Evolutionary conservation across 1,140 invertebrate species (phyloP).

Genomic region (Drosophila azteca): DNA sequence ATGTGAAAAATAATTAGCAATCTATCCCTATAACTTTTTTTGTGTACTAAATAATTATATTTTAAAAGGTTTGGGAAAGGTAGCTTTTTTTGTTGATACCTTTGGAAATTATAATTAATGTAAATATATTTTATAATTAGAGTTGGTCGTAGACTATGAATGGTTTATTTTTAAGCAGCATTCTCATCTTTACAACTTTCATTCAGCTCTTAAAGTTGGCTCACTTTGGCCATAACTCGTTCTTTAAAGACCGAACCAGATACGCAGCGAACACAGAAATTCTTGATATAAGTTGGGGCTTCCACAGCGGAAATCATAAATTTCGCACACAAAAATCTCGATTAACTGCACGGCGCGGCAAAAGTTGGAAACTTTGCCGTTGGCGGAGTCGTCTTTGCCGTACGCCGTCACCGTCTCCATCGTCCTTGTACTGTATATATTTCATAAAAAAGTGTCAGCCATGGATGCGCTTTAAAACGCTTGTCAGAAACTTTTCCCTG

Average conservation of each 20-base stretch:
- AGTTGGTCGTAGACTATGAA: no score
- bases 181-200: no score
- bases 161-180: no score
- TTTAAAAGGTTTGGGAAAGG: no score
- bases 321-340: conserved; percentile 56
- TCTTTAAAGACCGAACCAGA: conserved; percentile 36
- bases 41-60: no score
- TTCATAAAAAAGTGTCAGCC: conserved; percentile 44
- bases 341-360: conserved; percentile 54
- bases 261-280: conserved; percentile 26
- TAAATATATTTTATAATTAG: no score
- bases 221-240: conserved; percentile 27
- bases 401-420: not conserved
- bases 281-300: conserved; percentile 47
- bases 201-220: not conserved
- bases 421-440: conserved; percentile 43
- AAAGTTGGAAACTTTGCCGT: conserved; percentile 59
- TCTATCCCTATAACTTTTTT: no score
- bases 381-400: conserved; percentile 28
- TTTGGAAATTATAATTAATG: no score
- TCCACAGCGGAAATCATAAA: conserved; percentile 57
- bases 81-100: no score
- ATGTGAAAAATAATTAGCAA: no score
- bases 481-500: conserved; percentile 69
- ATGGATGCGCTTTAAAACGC: conserved; percentile 67